Conservation (phyloP, 2,113 vertebrate species). For the Eleginops maclovinus region DNA sequence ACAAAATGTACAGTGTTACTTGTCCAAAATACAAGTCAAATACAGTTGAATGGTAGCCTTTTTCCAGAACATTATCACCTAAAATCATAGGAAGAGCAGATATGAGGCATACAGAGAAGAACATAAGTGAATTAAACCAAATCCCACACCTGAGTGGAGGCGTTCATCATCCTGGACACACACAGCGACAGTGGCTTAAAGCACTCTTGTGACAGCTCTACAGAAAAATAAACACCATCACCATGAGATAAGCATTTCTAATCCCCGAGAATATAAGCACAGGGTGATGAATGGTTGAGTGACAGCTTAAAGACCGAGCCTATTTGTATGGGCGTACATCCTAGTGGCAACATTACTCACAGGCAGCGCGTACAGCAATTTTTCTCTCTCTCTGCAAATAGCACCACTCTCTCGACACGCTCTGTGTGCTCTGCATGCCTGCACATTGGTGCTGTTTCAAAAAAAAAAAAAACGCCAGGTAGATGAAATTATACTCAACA, state of each 20-base stretch:
- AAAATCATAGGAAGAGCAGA: background rate
- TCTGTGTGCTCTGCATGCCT: conserved; percentile 26
- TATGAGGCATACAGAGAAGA: conserved; percentile 16
- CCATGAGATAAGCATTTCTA: conserved; percentile 64
- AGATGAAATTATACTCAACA: conserved; percentile 29
- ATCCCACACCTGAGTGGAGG: conserved; percentile 38
- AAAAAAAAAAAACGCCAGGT: conserved; percentile 40
- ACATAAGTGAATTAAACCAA: conserved; percentile 29
- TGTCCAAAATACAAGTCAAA: conserved; percentile 21
- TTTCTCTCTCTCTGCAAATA: conserved; percentile 61
- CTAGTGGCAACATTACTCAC: conserved; percentile 69
- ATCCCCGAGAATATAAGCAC: conserved; percentile 57
- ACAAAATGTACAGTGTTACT: conserved; percentile 20
- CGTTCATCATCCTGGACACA: conserved; percentile 28
- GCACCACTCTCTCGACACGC: conserved; percentile 51
- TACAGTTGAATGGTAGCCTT: conserved; percentile 4
- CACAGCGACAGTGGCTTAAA: conserved; percentile 26
- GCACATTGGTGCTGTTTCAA: conserved; percentile 27
- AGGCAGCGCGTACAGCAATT: conserved; percentile 53
- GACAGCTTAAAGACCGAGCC: conserved; percentile 65
- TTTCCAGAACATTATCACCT: conserved; percentile 17
- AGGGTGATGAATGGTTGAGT: conserved; percentile 70
- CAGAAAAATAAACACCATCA: conserved; percentile 65
- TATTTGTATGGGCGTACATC: conserved; percentile 69
- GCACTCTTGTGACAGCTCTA: conserved; percentile 41